A percentile compares a stretch with the other conserved stretches of the same genome.
These are phyloP conservation scores for Tenualosa ilisha DNA, from an alignment of 2,797 vertebrate species.

Conservation along the genomic window DNA sequence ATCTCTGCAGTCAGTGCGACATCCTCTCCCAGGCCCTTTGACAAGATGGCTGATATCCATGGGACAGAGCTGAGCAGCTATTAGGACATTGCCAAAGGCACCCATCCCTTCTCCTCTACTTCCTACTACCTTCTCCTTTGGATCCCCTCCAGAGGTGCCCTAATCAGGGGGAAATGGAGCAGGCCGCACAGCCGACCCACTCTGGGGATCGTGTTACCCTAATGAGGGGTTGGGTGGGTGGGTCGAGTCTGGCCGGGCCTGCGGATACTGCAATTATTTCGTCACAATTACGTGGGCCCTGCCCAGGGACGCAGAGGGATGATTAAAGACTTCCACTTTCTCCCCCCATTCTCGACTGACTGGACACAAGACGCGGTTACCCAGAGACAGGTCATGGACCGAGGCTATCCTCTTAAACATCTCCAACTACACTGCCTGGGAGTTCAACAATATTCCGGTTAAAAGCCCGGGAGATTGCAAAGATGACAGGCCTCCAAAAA, in stretches of 20 bases:
- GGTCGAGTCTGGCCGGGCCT: neutral
- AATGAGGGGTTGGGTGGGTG: neutral
- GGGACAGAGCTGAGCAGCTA: neutral
- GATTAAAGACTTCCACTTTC: slow-evolving; percentile 10
- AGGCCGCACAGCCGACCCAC: neutral
- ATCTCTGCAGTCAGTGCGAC: neutral
- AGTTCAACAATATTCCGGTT: neutral
- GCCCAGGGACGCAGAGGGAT: neutral
- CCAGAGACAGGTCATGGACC: neutral
- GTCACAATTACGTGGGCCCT: neutral
- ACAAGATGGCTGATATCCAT: neutral
- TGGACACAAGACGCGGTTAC: neutral
- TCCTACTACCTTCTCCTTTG: neutral
- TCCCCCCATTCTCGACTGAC: neutral
- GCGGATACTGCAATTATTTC: slow-evolving; percentile 5
- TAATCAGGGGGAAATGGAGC: slow-evolving; percentile 10
- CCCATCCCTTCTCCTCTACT: neutral
- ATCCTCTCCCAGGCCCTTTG: neutral
- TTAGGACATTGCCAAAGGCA: neutral
- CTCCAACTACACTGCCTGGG: neutral
- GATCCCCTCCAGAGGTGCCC: neutral
- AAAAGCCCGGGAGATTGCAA: neutral
- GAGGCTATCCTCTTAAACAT: slow-evolving; percentile 1
- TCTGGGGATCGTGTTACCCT: slow-evolving; percentile 2
- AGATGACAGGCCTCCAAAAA: neutral